Conservation (phyloP, 2,113 vertebrate species). For the Malaclemys terrapin region DNA sequence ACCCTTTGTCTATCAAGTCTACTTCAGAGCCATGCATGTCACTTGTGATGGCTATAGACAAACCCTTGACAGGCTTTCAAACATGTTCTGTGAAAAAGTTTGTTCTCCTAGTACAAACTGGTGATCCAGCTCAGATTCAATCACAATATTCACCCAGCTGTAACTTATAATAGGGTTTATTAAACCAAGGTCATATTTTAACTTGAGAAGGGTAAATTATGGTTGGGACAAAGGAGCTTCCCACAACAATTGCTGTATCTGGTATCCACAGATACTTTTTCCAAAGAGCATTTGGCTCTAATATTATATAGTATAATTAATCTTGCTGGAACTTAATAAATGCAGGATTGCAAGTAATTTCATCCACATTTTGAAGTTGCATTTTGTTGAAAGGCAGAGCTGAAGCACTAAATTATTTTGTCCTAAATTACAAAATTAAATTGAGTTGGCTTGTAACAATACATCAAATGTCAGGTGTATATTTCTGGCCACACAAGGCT, state of each 20-base stretch:
- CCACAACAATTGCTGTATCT: not conserved
- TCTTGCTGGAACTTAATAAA: not conserved
- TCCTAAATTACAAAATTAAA: conserved; percentile 13
- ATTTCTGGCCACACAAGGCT: not conserved
- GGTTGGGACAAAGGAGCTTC: not conserved
- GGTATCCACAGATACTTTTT: not conserved
- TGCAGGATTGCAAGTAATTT: not conserved
- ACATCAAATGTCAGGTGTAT: not conserved
- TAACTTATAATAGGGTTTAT: not conserved
- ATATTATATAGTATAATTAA: not conserved
- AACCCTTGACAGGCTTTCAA: not conserved
- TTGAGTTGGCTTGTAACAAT: not conserved
- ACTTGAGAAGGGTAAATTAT: not conserved
- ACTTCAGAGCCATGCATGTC: not conserved
- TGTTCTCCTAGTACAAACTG: not conserved
- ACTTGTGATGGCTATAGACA: not conserved
- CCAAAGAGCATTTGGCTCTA: not conserved
- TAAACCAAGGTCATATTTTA: not conserved
- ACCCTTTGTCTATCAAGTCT: not conserved
- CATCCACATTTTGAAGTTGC: not conserved
- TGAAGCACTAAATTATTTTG: not conserved
- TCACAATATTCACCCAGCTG: not conserved
- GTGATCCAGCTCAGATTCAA: not conserved
- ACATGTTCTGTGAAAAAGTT: not conserved
- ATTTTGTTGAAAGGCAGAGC: conserved; percentile 3